Conservation (phyloP, 2,113 vertebrate genomes). For the Heloderma charlesbogerti region DNA sequence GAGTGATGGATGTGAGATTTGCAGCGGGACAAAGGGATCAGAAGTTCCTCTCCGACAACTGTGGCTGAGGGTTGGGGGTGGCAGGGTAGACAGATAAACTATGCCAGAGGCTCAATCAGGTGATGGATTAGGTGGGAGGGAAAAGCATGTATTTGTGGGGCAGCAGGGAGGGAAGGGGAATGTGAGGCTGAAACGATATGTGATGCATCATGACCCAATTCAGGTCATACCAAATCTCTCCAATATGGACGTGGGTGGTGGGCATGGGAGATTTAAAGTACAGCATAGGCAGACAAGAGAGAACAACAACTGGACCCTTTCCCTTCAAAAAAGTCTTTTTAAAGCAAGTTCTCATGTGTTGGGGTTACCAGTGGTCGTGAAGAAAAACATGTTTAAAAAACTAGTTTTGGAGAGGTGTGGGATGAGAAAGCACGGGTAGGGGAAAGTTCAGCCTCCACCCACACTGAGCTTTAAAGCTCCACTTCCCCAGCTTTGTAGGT, state of each 20-base stretch:
- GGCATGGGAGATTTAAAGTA: background rate
- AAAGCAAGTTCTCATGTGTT: background rate
- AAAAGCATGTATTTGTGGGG: background rate
- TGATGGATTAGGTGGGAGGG: background rate
- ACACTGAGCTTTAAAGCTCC: background rate
- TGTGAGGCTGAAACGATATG: background rate
- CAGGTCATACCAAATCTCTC: background rate
- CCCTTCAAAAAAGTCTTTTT: background rate
- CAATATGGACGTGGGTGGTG: background rate
- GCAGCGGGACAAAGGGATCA: background rate
- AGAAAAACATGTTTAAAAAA: background rate
- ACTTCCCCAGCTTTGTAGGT: background rate
- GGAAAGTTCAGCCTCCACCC: background rate
- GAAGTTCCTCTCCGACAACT: background rate
- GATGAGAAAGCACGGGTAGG: background rate
- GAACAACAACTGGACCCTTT: background rate
- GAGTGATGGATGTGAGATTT: background rate
- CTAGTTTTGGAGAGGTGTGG: background rate
- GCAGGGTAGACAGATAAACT: background rate
- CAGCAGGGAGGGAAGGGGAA: background rate
- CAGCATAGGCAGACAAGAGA: background rate
- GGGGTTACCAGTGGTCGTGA: background rate
- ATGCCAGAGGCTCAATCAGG: fast-evolving
- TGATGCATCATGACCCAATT: background rate
- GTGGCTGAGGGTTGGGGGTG: background rate